phyloP scores from a whole-genome alignment of 1,140 invertebrate genomes.

The Macrotrachela quadricornifera region DNA sequence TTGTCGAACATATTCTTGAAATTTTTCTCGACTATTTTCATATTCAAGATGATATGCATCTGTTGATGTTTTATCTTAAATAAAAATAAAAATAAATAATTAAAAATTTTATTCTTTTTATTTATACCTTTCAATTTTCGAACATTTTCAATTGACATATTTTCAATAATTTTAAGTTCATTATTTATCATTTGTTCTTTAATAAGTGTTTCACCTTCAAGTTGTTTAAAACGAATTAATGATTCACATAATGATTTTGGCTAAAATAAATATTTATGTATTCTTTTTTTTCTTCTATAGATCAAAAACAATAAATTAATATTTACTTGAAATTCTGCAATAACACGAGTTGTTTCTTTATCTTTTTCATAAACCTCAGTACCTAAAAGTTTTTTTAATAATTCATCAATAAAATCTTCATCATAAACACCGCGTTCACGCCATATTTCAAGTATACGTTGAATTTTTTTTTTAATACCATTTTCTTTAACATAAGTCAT shows the following conservation, averaged over 20 bases:
- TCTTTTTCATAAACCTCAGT: no score
- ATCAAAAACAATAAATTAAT: no score
- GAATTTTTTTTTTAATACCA: conserved; percentile 57
- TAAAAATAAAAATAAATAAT: no score
- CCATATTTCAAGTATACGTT: conserved; percentile 79
- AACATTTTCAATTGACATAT: no score
- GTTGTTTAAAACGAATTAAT: neutral
- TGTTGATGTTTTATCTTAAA: no score
- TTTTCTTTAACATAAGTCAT: conserved; percentile 67
- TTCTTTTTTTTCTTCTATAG: no score
- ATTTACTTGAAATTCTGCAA: no score
- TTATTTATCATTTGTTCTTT: no score
- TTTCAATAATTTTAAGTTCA: no score
- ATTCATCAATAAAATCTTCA: conserved; percentile 57
- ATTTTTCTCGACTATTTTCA: conserved; percentile 49
- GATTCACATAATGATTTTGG: conserved; percentile 1
- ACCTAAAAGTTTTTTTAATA: conserved; percentile 31
- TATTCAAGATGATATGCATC: conserved; percentile 51
- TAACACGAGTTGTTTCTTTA: no score
- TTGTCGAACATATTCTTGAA: conserved; percentile 55
- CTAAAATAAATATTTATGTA: neutral
- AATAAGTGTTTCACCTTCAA: neutral
- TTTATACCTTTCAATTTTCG: no score
- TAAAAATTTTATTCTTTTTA: no score
- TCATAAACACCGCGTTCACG: conserved; percentile 65